phyloP scores from a whole-genome alignment of 2,888 invertebrate genomes.

The Terebella lapidaria region DNA sequence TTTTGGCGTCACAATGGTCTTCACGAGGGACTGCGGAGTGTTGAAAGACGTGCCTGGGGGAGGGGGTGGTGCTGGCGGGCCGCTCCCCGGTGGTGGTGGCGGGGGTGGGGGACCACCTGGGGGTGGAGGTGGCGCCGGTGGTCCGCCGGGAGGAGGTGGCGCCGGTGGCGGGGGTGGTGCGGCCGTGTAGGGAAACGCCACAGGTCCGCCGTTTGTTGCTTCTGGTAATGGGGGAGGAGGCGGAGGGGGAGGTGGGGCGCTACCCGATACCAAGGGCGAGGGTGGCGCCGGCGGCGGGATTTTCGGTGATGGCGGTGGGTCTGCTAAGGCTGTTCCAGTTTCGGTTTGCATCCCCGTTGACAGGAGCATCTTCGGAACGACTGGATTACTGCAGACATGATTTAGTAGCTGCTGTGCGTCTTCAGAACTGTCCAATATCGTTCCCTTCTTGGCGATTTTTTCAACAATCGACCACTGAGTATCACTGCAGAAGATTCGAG shows the following conservation, averaged over 20 bases:
- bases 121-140: slow-evolving; percentile 12
- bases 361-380: too few species aligned
- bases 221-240: slow-evolving; percentile 37
- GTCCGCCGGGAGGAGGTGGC: slow-evolving; percentile 11
- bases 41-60: slow-evolving; percentile 6
- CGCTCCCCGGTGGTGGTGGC: slow-evolving; percentile 21
- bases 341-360: background rate
- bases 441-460: background rate
- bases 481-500: too few species aligned
- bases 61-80: slow-evolving; percentile 38
- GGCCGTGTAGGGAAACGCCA: background rate
- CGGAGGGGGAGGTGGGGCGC: background rate
- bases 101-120: slow-evolving; percentile 47
- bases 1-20: slow-evolving; percentile 47
- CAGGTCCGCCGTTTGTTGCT: slow-evolving; percentile 41
- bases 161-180: slow-evolving; percentile 31
- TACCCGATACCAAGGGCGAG: background rate
- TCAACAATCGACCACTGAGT: background rate
- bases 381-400: too few species aligned
- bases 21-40: background rate
- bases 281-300: background rate
- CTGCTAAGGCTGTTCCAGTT: background rate
- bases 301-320: background rate
- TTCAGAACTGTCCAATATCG: too few species aligned
- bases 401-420: too few species aligned